A percentile compares a stretch with the other conserved stretches of the same genome.
These are phyloP conservation scores for Andinoacara biseriatus DNA, from an alignment of 2,113 vertebrate genomes.

Conservation along the genomic window DNA sequence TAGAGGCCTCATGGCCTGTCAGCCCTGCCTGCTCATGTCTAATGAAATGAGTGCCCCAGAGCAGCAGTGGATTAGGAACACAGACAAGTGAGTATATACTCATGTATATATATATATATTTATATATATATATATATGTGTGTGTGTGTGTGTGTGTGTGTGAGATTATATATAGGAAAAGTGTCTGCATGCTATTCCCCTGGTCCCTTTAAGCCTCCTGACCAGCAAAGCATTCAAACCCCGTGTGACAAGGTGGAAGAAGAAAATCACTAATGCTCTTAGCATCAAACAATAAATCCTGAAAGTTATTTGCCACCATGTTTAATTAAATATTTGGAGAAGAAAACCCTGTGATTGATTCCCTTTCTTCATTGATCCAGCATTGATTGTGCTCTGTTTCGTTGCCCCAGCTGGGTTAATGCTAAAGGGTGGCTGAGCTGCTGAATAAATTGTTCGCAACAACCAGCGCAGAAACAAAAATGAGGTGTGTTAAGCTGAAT, in stretches of 20 bases:
- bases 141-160: conserved; percentile 27
- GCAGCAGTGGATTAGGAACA: conserved; percentile 88
- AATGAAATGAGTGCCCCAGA: conserved; percentile 86
- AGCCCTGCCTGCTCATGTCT: conserved; percentile 75
- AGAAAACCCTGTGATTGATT: conserved; percentile 93
- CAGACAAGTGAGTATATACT: conserved; percentile 86
- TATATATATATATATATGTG: conserved; percentile 83
- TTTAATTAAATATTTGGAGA: conserved; percentile 95
- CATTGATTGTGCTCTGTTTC: conserved; percentile 83
- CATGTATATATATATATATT: conserved; percentile 89
- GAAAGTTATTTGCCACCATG: conserved; percentile 88
- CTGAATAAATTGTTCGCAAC: conserved; percentile 76
- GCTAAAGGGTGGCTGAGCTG: conserved; percentile 80
- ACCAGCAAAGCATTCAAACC: conserved; percentile 82
- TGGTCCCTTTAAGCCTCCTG: conserved; percentile 86
- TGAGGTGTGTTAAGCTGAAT: conserved; percentile 45
- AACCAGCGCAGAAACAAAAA: conserved; percentile 75
- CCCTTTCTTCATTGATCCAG: conserved; percentile 84
- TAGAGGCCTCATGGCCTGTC: conserved; percentile 77
- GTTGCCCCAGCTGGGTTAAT: conserved; percentile 83
- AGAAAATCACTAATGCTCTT: conserved; percentile 93
- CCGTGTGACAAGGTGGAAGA: conserved; percentile 85
- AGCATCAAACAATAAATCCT: conserved; percentile 89
- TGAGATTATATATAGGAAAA: conserved; percentile 94
- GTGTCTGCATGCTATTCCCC: conserved; percentile 87